Evolutionary conservation across 2,797 vertebrate species (phyloP), one percentile per base, ranked within the genome.

Genomic region (Iguana delicatissima): DNA sequence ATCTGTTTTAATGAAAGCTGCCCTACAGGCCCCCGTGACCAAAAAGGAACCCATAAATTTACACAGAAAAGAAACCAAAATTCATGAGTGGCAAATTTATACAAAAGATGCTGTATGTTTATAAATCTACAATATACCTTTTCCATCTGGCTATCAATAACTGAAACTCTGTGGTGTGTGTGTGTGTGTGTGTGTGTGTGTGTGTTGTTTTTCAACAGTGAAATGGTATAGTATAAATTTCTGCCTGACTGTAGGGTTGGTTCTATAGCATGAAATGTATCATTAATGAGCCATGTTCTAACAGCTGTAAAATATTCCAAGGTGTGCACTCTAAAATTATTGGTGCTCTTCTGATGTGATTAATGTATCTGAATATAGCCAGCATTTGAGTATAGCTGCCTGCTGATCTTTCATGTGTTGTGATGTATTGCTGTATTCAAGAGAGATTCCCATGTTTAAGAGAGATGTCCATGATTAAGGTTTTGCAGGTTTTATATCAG

Each of bases 251-350:
- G 74, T 55, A 42, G 80, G 74, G 69, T 38, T 67, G 83, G 72
- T 74, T 90, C 57, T 83, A 87, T 67, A 67, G 85, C 79, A 73
- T 32, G 72, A 83, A 77, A 87, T 90, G 72, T 87, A 87, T 83
- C 69, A 83, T 83, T 90, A 69, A 83, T 87, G 85, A 87, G 80
- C 85, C 80, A 83, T 74, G 80, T 7, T 8, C 81, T 89, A 89
- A 89, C 72, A 84, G 81, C 38, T 89, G 72, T 82, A 81, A 90
- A 92, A 82, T 93, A 87, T 81, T 88, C 83, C 88, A 88, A 88
- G 87, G 93, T 73, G 86, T 90, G 16, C 13, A 79, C 89, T 93
- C 89, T 80, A 92, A 93, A 90, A 84, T 59, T 83, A 42, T 91
- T 91, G 82, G 89, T 62, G 6, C 62, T 87, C 89, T 94, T 87